Evolutionary conservation across 2,797 vertebrate species (phyloP).

Genomic region (Brachyalestes nurse): DNA sequence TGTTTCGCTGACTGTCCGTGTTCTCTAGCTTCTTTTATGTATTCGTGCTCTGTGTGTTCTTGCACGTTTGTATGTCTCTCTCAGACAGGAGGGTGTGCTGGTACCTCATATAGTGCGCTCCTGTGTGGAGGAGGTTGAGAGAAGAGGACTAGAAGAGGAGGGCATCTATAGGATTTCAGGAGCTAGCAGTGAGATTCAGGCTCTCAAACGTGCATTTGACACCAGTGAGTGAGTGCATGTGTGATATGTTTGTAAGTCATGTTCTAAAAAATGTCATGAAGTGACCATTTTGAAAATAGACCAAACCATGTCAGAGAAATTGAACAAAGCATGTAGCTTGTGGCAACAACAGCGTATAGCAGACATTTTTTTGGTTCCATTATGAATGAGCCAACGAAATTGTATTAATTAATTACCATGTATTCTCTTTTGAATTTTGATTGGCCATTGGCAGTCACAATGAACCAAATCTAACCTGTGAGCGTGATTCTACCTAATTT

Average conservation of each 20-base stretch:
- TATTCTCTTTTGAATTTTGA: too few species aligned
- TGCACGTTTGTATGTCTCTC: not conserved
- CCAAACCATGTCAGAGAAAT: too few species aligned
- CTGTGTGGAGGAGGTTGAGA: conserved; percentile 79
- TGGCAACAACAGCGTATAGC: too few species aligned
- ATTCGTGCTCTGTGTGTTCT: not conserved
- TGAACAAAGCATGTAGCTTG: too few species aligned
- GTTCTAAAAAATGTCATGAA: too few species aligned
- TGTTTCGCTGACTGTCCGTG: not conserved
- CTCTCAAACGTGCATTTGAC: conserved; percentile 74
- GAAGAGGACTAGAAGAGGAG: conserved; percentile 76
- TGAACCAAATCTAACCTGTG: too few species aligned
- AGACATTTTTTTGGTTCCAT: too few species aligned
- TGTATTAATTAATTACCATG: too few species aligned
- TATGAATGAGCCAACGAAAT: too few species aligned
- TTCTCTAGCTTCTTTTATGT: not conserved
- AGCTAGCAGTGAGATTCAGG: conserved; percentile 66
- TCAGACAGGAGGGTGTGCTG: conserved; percentile 76
- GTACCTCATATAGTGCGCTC: conserved; percentile 79
- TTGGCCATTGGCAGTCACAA: too few species aligned
- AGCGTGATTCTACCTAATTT: too few species aligned
- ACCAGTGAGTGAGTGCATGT: conserved; percentile 69
- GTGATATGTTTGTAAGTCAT: not conserved
- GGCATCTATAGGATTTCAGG: conserved; percentile 82
- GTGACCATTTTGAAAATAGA: too few species aligned